Evolutionary conservation across 2,113 vertebrate genomes (phyloP).

Genomic region (Salvelinus sp.): DNA sequence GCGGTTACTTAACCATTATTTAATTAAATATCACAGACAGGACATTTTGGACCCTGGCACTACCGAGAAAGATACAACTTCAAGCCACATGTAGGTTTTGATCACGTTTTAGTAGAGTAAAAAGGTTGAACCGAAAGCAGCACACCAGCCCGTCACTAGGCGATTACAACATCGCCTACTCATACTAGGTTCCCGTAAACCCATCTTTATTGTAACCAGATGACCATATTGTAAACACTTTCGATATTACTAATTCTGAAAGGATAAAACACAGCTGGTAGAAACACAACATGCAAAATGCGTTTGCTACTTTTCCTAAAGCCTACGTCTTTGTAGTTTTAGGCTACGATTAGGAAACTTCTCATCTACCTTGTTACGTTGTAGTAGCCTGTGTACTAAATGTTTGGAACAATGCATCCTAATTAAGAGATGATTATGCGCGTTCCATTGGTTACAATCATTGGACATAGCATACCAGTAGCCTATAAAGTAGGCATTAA

Average conservation of each 20-base stretch:
- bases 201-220: slow-evolving; percentile 47
- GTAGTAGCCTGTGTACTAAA: background rate
- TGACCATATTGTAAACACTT: slow-evolving; percentile 65
- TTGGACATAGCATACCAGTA: background rate
- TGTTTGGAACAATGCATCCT: background rate
- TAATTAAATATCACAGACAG: slow-evolving; percentile 12
- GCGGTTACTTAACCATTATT: background rate
- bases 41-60: background rate
- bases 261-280: background rate
- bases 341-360: background rate
- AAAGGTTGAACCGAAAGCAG: background rate
- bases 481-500: no score
- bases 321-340: background rate
- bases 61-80: slow-evolving; percentile 12
- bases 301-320: background rate
- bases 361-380: background rate
- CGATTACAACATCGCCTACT: slow-evolving; percentile 67
- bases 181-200: slow-evolving; percentile 65
- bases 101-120: background rate
- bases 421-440: background rate
- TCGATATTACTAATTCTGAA: slow-evolving; percentile 9
- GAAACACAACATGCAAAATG: background rate
- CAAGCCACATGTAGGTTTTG: background rate
- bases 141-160: slow-evolving; percentile 3
- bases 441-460: background rate